Evolutionary conservation across 2,888 invertebrate genomes (phyloP).

Genomic region (Hesperia comma): DNA sequence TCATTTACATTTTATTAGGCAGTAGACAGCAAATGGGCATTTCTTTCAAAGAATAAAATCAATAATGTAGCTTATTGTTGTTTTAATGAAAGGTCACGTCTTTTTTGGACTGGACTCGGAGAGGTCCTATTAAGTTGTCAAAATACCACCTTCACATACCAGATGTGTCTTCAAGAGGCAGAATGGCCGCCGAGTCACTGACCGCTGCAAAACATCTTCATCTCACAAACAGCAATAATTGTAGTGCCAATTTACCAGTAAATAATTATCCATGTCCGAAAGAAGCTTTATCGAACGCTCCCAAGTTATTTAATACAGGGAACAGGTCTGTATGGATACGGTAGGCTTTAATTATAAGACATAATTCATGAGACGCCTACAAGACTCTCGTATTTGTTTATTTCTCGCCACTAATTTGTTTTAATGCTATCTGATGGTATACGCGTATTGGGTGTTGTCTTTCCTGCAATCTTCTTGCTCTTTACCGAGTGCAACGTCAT

Average conservation of each 20-base stretch:
- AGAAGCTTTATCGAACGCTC: conserved; percentile 59
- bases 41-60: too few relatives aligned
- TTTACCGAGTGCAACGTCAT: conserved; percentile 4
- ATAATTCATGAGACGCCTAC: conserved; percentile 62
- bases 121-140: conserved; percentile 7
- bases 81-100: too few relatives aligned
- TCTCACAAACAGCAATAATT: conserved; percentile 51
- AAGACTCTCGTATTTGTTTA: conserved; percentile 59
- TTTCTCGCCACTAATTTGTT: conserved; percentile 70
- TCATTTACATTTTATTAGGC: too few relatives aligned
- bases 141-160: not conserved
- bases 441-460: conserved; percentile 36
- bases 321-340: conserved; percentile 56
- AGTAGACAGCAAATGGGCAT: too few relatives aligned
- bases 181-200: conserved; percentile 34
- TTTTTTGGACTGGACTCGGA: not conserved
- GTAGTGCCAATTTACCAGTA: conserved; percentile 65
- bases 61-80: too few relatives aligned
- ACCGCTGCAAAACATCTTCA: conserved; percentile 32
- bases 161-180: not conserved
- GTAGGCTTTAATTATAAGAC: conserved; percentile 73
- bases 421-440: conserved; percentile 67
- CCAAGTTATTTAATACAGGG: conserved; percentile 50
- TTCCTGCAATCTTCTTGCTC: conserved; percentile 33
- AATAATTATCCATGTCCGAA: conserved; percentile 68